phyloP scores from a whole-genome alignment of 2,888 invertebrate genomes.

The Drosophila percnosoma region DNA sequence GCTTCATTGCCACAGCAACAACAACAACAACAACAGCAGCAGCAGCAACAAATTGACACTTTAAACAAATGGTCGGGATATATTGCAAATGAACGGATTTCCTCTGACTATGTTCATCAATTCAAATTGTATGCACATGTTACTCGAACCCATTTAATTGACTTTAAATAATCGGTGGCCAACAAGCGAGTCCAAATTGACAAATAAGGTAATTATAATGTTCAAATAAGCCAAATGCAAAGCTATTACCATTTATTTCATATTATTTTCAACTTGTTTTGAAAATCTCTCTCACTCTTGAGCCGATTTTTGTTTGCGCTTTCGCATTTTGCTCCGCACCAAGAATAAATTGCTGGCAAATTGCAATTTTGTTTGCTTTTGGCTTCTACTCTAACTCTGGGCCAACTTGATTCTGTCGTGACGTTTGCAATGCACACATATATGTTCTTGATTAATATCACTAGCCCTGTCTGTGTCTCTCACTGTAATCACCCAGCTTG shows the following conservation, averaged over 20 bases:
- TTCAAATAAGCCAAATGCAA: neutral
- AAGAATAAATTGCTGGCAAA: neutral
- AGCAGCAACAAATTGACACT: slow-evolving; percentile 34
- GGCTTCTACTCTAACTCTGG: no score
- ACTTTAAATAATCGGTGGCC: neutral
- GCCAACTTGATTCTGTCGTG: neutral
- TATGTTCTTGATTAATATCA: neutral
- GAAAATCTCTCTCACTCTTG: neutral
- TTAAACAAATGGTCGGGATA: slow-evolving; percentile 37
- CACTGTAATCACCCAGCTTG: no score
- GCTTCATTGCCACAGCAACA: slow-evolving; percentile 32
- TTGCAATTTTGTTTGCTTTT: no score
- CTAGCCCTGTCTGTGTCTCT: neutral
- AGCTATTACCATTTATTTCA: neutral
- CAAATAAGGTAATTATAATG: neutral
- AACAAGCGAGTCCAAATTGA: neutral
- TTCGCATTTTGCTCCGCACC: neutral
- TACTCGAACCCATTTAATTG: neutral
- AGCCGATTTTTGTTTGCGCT: neutral
- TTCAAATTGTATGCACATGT: slow-evolving; percentile 14
- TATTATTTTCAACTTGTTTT: neutral
- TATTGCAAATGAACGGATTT: slow-evolving; percentile 43
- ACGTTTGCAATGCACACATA: neutral
- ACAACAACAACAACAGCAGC: neutral
- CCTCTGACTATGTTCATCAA: slow-evolving; percentile 32